Conservation (phyloP, 2,113 vertebrate genomes). For the Heloderma charlesbogerti region DNA sequence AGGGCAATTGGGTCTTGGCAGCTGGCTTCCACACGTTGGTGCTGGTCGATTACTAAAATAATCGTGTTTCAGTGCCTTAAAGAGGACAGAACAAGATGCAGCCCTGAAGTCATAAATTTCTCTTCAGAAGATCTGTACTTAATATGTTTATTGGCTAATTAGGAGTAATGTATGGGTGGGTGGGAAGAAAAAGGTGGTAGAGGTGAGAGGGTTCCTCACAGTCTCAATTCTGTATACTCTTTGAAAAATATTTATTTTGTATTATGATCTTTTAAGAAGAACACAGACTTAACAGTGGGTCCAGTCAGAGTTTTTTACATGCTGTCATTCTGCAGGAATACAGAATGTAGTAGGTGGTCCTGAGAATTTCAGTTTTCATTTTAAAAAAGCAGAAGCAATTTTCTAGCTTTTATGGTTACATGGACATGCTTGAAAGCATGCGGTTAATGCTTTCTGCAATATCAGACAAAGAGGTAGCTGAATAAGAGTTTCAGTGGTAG, state of each 20-base stretch:
- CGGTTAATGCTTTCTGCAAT: neutral
- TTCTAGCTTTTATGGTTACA: neutral
- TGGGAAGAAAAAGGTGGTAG: neutral
- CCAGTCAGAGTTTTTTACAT: neutral
- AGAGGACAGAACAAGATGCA: constrained; percentile 23
- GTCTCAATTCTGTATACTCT: neutral
- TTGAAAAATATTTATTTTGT: neutral
- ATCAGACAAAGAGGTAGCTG: neutral
- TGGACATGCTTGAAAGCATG: neutral
- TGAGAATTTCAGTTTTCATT: neutral
- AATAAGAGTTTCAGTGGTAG: neutral
- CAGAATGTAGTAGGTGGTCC: neutral
- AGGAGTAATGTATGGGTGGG: neutral
- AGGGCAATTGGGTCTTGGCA: constrained; percentile 92
- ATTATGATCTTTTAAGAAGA: neutral
- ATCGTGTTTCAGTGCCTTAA: constrained; percentile 89
- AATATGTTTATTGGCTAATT: neutral
- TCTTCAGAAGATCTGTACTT: neutral
- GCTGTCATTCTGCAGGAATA: neutral
- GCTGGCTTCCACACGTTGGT: constrained; percentile 89
- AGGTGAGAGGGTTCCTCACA: neutral
- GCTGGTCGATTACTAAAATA: constrained; percentile 95
- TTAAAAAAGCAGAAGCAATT: neutral
- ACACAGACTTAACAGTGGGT: neutral
- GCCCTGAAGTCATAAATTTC: neutral